Percentiles rank a stretch among this genome's conserved stretches.
These are phyloP conservation scores for Trimorus sp. DNA, from an alignment of 2,888 invertebrate species.

Conservation along the genomic window DNA sequence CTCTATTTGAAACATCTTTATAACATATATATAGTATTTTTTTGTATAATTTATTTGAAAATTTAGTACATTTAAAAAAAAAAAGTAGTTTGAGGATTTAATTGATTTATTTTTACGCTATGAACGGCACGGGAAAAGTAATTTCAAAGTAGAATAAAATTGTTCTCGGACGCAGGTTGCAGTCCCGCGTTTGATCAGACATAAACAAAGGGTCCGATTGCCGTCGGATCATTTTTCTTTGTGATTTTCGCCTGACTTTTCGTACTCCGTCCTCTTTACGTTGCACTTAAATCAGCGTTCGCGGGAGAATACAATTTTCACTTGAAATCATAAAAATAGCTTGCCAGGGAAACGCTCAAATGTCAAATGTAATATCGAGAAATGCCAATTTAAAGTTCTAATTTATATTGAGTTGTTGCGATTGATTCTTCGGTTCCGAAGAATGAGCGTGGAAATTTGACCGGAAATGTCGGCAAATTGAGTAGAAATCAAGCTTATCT, in stretches of 20 bases:
- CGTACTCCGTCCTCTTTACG: background rate
- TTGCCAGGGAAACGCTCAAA: conserved; percentile 20
- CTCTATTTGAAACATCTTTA: no score
- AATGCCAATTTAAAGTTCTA: conserved; percentile 51
- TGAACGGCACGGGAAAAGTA: no score
- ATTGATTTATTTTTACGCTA: no score
- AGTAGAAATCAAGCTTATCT: conserved; percentile 24
- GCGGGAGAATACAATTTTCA: conserved; percentile 38
- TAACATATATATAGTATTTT: no score
- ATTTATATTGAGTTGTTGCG: conserved; percentile 50
- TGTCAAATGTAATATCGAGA: conserved; percentile 53
- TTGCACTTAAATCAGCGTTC: conserved; percentile 27
- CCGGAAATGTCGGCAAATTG: conserved; percentile 39
- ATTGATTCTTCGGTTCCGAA: conserved; percentile 38
- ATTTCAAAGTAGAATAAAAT: no score
- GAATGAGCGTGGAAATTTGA: conserved; percentile 42
- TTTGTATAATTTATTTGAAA: no score
- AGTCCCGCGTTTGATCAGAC: no score
- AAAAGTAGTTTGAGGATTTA: no score
- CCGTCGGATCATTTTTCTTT: background rate
- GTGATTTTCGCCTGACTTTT: background rate
- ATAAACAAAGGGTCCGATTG: no score
- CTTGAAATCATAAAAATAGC: conserved; percentile 36
- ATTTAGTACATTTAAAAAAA: no score
- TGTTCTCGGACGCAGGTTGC: no score